Evolutionary conservation across 2,113 vertebrate genomes (phyloP).

Genomic region (Labeo rohita): DNA sequence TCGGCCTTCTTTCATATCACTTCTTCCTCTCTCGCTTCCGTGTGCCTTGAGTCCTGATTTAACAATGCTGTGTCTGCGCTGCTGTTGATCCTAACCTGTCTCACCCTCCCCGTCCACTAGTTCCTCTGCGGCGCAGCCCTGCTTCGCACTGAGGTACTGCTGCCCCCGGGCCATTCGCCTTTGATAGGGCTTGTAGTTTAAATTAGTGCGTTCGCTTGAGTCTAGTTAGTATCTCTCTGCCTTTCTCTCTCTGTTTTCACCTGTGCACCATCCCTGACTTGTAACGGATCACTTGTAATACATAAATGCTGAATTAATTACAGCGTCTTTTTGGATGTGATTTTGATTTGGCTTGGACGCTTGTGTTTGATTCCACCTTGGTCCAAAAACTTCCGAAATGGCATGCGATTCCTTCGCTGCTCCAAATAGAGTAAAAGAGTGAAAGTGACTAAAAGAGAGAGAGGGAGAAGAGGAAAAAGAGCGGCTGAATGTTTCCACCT

Average conservation of each 20-base stretch:
- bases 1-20: slow-evolving; percentile 48
- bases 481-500: slow-evolving; percentile 78
- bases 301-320: neutral
- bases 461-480: slow-evolving; percentile 54
- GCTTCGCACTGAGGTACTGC: slow-evolving; percentile 36
- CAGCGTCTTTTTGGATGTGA: neutral
- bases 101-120: slow-evolving; percentile 28
- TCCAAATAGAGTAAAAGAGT: neutral
- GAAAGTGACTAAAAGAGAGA: slow-evolving; percentile 17
- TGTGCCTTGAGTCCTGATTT: slow-evolving; percentile 40
- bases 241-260: neutral
- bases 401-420: neutral
- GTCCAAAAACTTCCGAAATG: neutral
- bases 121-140: slow-evolving; percentile 27
- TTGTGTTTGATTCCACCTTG: neutral
- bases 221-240: slow-evolving; percentile 46
- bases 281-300: neutral
- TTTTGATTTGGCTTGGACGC: neutral
- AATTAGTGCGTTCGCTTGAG: slow-evolving; percentile 45
- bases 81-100: slow-evolving; percentile 39
- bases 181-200: slow-evolving; percentile 55
- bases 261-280: neutral
- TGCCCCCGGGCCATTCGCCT: slow-evolving; percentile 43
- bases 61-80: slow-evolving; percentile 43
- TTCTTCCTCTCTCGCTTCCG: slow-evolving; percentile 34